Evolutionary conservation across 2,888 invertebrate genomes (phyloP), one percentile per base, ranked within the genome.

Genomic region (Drosophila paranaensis): DNA sequence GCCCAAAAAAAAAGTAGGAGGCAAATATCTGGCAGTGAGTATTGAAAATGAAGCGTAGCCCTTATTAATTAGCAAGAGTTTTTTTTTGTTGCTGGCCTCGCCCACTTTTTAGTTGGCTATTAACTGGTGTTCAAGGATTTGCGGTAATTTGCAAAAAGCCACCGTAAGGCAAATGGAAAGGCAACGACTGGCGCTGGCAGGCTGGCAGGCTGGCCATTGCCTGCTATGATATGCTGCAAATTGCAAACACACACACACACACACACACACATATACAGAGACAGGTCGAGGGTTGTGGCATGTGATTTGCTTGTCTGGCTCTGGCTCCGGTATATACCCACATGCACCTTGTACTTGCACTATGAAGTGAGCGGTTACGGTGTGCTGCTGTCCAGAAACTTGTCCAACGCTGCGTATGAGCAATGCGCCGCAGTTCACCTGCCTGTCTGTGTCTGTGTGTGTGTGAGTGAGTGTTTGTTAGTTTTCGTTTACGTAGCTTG

Each of bases 261-360:
- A 46, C 30, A 62, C 30, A 30, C 20, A 37, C 14, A 45, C 30
- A 27, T 13, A 5, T 2, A 39, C 16, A 37, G 73, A 68, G 58
- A 33, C 30, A 33, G 58, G 61, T 57, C 27, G 2, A 20, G 20
- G 20, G 20, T 20, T 71, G 65, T 77, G 79, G 72, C 74, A 82
- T 76, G 83, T 87, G 86, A 88, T 86, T 86, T 87, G 83, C 78
- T 81, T 86, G 83, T 88, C 86, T 65, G 66, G 75, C 64, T 65
- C 57, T 14, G 57, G 67, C 64, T 65, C 57, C 8, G 57, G 67
- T 62, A 65, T 16, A 64, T 60, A 74, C 60, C 51, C 60, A 14
- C 55, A 57, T 75, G 74, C 75, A 67, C 57, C 77, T 74, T 43
- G 48, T 33, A 37, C 58, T 40, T 60, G 55, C 56, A 43, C 64